Evolutionary conservation across 2,797 vertebrate genomes (phyloP).

Genomic region (Sebastiscus tertius): DNA sequence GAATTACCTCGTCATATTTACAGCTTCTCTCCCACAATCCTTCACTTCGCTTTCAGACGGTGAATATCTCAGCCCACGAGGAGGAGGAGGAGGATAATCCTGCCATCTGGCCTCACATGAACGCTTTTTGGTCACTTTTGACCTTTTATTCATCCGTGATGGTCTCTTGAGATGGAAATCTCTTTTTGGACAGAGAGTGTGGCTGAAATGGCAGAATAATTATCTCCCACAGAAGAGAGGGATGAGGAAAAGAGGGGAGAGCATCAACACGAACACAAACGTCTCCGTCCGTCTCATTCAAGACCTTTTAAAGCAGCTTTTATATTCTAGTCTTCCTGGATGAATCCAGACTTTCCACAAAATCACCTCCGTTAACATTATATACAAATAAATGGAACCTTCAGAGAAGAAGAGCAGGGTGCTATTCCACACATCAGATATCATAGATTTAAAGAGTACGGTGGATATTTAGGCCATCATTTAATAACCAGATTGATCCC

Average conservation of each 20-base stretch:
- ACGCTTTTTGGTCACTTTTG: background rate
- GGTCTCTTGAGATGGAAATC: constrained; percentile 4
- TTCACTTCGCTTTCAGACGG: constrained; percentile 14
- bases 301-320: background rate
- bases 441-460: too few relatives aligned
- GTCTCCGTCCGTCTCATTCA: background rate
- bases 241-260: background rate
- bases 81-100: constrained; percentile 7
- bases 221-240: background rate
- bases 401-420: background rate
- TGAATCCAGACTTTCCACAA: background rate
- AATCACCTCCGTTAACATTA: background rate
- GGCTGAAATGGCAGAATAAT: constrained; percentile 1
- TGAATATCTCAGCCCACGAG: background rate
- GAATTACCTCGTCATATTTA: constrained; percentile 45
- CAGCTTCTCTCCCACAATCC: constrained; percentile 29
- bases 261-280: background rate
- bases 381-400: background rate
- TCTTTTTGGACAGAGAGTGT: background rate
- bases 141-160: constrained; percentile 6
- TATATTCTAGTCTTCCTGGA: background rate
- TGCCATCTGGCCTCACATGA: background rate
- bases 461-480: too few relatives aligned
- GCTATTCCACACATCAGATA: background rate
- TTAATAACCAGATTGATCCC: too few relatives aligned